Evolutionary conservation across 30 jellyfish, hydroid and myxozoan species (phyloP).

Genomic region (Chironex yamaguchii): DNA sequence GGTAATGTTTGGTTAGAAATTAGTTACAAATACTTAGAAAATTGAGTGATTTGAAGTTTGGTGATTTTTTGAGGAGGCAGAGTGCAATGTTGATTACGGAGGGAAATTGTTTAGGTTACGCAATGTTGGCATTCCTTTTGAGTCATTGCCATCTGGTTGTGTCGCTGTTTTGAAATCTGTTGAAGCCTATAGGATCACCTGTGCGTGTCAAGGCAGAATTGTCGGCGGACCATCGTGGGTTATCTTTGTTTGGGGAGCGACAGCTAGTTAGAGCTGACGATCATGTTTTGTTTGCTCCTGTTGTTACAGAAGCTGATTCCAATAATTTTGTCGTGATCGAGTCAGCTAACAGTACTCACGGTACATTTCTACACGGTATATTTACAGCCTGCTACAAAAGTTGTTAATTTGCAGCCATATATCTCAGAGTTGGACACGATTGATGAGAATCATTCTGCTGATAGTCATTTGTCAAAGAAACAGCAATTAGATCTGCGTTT

Average conservation of each 20-base stretch:
- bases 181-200: slow-evolving; percentile 69
- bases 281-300: slow-evolving; percentile 64
- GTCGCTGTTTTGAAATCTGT: slow-evolving; percentile 72
- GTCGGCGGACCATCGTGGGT: slow-evolving; percentile 73
- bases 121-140: slow-evolving; percentile 47
- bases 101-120: neutral
- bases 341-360: slow-evolving; percentile 64
- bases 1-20: slow-evolving; percentile 18
- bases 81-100: slow-evolving; percentile 59
- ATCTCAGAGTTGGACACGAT: slow-evolving; percentile 31
- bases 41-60: slow-evolving; percentile 43
- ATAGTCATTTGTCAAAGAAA: slow-evolving; percentile 26
- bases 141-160: slow-evolving; percentile 69
- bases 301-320: slow-evolving; percentile 71
- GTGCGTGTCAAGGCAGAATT: slow-evolving; percentile 68
- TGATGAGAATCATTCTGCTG: slow-evolving; percentile 44
- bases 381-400: slow-evolving; percentile 72
- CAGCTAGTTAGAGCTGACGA: slow-evolving; percentile 73
- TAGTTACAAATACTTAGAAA: neutral
- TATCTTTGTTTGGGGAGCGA: slow-evolving; percentile 71
- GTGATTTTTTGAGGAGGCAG: slow-evolving; percentile 57
- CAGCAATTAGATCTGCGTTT: slow-evolving; percentile 58
- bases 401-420: slow-evolving; percentile 66
- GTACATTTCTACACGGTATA: slow-evolving; percentile 50
- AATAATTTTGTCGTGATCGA: slow-evolving; percentile 64